Evolutionary conservation across 2,888 invertebrate genomes (phyloP).

Genomic region (Andricus quercusramuli): DNA sequence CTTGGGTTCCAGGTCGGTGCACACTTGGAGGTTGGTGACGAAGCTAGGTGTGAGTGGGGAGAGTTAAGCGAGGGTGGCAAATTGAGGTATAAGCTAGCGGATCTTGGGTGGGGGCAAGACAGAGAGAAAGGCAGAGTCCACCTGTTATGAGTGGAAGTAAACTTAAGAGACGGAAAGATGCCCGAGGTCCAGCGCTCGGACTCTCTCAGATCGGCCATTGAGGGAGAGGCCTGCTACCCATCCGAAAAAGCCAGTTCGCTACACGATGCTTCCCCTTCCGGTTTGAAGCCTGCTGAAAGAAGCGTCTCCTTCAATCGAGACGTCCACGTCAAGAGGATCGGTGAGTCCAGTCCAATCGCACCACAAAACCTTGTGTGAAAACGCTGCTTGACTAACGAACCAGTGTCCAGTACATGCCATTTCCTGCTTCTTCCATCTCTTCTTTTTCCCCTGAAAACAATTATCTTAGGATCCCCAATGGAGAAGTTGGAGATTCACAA

Average conservation of each 20-base stretch:
- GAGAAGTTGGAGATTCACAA: not conserved
- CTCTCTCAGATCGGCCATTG: slow-evolving; percentile 75
- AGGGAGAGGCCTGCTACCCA: slow-evolving; percentile 60
- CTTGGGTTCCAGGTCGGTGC: slow-evolving; percentile 73
- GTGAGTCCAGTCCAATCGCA: slow-evolving; percentile 81
- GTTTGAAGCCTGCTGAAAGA: slow-evolving; percentile 81
- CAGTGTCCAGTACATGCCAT: slow-evolving; percentile 38
- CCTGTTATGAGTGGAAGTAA: slow-evolving; percentile 69
- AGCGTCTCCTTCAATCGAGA: slow-evolving; percentile 94
- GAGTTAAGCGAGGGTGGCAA: slow-evolving; percentile 48
- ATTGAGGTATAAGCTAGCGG: slow-evolving; percentile 49
- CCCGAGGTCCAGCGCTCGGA: slow-evolving; percentile 81
- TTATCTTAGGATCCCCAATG: not conserved
- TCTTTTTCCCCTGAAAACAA: not conserved
- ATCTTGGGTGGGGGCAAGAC: slow-evolving; percentile 48
- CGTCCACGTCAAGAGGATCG: slow-evolving; percentile 94
- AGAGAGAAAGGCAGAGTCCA: slow-evolving; percentile 43
- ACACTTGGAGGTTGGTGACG: slow-evolving; percentile 51
- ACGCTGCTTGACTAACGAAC: slow-evolving; percentile 69
- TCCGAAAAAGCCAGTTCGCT: slow-evolving; percentile 60
- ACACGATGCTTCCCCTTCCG: slow-evolving; percentile 68
- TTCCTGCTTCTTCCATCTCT: slow-evolving; percentile 20
- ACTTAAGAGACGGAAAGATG: slow-evolving; percentile 77
- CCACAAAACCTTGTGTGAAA: slow-evolving; percentile 65
- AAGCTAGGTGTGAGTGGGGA: slow-evolving; percentile 49